Conservation (phyloP, 1,140 invertebrate species). For the Potamilus streckersoni region DNA sequence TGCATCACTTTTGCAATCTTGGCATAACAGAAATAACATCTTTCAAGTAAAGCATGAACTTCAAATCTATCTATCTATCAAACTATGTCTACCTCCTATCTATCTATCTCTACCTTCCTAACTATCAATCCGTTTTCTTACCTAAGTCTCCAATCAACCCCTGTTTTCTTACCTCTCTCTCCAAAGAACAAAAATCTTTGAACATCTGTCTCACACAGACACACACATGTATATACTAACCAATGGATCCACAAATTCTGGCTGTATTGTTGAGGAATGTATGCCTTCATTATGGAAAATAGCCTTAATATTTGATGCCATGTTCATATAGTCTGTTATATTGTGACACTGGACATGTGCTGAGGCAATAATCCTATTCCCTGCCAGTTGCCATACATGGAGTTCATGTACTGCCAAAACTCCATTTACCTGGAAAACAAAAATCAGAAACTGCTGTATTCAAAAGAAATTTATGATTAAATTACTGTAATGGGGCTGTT, state of each 20-base stretch:
- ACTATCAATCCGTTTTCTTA: too few relatives aligned
- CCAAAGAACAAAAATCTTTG: background rate
- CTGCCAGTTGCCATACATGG: constrained; percentile 74
- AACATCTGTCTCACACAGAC: background rate
- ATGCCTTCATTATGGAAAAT: constrained; percentile 74
- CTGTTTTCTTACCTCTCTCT: too few relatives aligned
- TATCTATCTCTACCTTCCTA: too few relatives aligned
- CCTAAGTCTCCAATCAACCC: too few relatives aligned
- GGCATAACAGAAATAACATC: background rate
- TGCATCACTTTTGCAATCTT: background rate
- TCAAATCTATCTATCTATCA: background rate
- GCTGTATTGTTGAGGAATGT: constrained; percentile 74
- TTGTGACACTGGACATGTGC: constrained; percentile 72
- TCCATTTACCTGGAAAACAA: constrained; percentile 68
- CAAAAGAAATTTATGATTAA: too few relatives aligned
- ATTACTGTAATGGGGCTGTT: too few relatives aligned
- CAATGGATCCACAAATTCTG: constrained; percentile 69
- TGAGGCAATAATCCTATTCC: constrained; percentile 73
- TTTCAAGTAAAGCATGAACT: too few relatives aligned
- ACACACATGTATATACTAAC: background rate
- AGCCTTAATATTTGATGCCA: constrained; percentile 69
- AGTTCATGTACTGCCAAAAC: constrained; percentile 73
- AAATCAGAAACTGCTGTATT: background rate
- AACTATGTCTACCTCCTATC: too few relatives aligned
- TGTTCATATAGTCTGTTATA: constrained; percentile 70